Evolutionary conservation across 2,888 invertebrate genomes (phyloP), one percentile per base, ranked within the genome.

Genomic region (Andrena haemorrhoa): DNA sequence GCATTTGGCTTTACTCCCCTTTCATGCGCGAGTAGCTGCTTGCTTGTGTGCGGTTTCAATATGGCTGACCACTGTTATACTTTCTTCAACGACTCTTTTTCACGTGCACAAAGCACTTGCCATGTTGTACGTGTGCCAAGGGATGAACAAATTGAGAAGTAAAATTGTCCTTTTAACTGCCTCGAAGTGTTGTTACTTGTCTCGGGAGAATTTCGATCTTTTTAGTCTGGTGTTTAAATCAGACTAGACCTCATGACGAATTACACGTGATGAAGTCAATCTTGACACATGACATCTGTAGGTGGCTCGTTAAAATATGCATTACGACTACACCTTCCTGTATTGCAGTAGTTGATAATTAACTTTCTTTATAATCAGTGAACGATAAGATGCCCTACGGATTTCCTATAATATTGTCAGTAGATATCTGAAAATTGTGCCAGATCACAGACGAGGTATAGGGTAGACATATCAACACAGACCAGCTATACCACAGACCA

Each of bases 21-120:
- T 61, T 64, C 77, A 65, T 35, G 31, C 58, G 56, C 35, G 20
- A 29, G 66, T 60, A 47, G 75, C 49, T 64, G 51, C 35, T 26
- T 29, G 58, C 6, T 4, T 63, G 41, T 51, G 35, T 56, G 8
- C 35, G 41, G 71, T 35, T 77, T 51, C 86, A 86, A 84, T 33
- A 86, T 86, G 84, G 79, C 79, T 5, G 73, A 75, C 7, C 47
- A 72, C 74, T 68, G 68, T 77, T 70, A 66, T 31, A 63, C 51
- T 20, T 61, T 35, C 33, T 29, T 1, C 10, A 41, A 35, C 4
- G 12, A 26, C 7, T 31, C 4, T n/a, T 69, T 47, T 66, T 65
- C n/a, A 6, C 10, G 12, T 47, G 2, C 8, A 10, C 3, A 49
- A 31, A 20, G 0, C 35, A 4, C 26, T 47, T 6, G 2, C 0